phyloP scores from a whole-genome alignment of 2,113 vertebrate genomes.

The Anguilla japonica region DNA sequence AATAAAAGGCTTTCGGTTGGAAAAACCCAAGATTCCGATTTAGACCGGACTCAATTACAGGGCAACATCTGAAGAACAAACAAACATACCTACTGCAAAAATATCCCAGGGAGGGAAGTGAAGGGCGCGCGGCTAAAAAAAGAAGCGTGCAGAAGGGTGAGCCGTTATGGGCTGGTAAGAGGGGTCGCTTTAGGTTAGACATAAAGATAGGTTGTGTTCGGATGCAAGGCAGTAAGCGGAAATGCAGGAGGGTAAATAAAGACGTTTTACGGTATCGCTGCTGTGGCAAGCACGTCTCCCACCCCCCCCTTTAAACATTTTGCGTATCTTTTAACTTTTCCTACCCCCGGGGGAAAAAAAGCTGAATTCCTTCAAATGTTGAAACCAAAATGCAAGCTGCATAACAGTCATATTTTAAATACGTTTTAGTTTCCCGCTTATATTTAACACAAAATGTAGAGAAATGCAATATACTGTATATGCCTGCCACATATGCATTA shows the following conservation, averaged over 20 bases:
- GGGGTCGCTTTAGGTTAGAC: not conserved
- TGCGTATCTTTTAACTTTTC: too few species aligned
- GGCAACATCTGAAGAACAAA: constrained; percentile 1
- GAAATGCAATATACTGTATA: not conserved
- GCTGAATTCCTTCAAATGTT: not conserved
- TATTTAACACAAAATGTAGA: not conserved
- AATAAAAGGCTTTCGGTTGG: not conserved
- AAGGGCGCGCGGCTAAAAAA: not conserved
- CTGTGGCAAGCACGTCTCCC: not conserved
- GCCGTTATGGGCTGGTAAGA: not conserved
- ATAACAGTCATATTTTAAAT: too few species aligned
- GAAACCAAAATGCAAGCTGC: too few species aligned
- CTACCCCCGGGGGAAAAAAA: not conserved
- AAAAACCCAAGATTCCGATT: not conserved
- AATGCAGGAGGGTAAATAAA: not conserved
- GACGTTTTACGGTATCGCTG: not conserved
- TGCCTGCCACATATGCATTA: not conserved
- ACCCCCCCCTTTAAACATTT: not conserved
- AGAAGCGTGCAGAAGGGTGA: not conserved
- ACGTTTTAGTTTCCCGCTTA: not conserved
- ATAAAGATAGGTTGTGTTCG: not conserved
- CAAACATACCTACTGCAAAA: not conserved
- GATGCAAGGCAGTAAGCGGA: not conserved
- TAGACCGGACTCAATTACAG: constrained; percentile 10
- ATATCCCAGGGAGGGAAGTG: not conserved